Evolutionary conservation across 2,797 vertebrate genomes (phyloP), one percentile per base, ranked within the genome.

Genomic region (Coracias cyanogaster): DNA sequence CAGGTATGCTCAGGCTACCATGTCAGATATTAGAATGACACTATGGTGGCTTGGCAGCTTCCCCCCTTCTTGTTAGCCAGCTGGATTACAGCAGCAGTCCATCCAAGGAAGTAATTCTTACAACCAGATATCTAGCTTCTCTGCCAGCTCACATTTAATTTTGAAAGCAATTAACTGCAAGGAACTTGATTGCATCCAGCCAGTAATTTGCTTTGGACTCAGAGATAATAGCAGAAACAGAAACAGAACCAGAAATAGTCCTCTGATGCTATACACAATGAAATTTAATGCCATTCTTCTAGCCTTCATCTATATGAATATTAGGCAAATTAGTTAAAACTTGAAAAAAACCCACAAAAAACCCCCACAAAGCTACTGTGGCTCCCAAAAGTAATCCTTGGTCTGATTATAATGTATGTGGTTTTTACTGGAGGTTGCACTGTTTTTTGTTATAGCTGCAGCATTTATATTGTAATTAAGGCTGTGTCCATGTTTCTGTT

Each of bases 81-180:
- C 76, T 83, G 61, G 37, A 74, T 91, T 92, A 43, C 55, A 78
- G 74, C 79, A 91, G 45, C 78, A 79, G 69, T 89, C 67, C 54
- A n/a, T 77, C 72, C 72, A 80, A 92, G 65, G 70, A 95, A 83
- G 69, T 54, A 71, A 58, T 82, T 85, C 85, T 83, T 87, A 71
- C 12, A 93, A 64, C 31, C 31, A 89, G 52, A 74, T 71, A 94
- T 26, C 51, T 80, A 91, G 57, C 60, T 96, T 86, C 76, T 95
- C 61, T 95, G 82, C 81, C 81, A 89, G 48, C 67, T 97, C 71
- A 66, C 73, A 72, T 95, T 93, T 82, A 35, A 16, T 69, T 90
- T 91, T 91, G 87, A 95, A 77, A 94, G 81, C 88, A 95, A 81
- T 94, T 96, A 94, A 81, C 71, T n/a, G 11, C 89, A 90, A 94